These are phyloP conservation scores for Arenaria interpres DNA, from an alignment of 2,113 vertebrate genomes.

Conservation along the genomic window DNA sequence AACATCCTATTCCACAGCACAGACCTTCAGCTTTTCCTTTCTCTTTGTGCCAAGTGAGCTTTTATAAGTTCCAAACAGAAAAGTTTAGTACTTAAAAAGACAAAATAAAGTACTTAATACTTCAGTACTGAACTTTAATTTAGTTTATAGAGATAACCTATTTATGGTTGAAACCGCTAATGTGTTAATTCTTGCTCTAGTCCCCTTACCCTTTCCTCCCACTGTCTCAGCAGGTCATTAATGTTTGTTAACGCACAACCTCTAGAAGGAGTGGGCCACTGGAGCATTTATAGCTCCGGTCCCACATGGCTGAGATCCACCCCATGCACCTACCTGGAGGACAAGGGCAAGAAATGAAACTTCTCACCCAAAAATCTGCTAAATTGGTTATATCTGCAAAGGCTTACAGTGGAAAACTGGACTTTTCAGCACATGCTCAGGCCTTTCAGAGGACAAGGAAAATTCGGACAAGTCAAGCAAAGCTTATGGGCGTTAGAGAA, in stretches of 20 bases:
- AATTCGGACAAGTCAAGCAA: background rate
- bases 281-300: background rate
- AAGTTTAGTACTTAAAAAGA: background rate
- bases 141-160: background rate
- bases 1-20: background rate
- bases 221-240: background rate
- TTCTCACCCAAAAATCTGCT: background rate
- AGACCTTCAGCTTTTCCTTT: background rate
- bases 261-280: rapidly evolving
- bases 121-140: background rate
- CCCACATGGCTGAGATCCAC: rapidly evolving
- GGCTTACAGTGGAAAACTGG: background rate
- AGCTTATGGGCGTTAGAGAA: background rate
- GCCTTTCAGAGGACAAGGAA: background rate
- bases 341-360: background rate
- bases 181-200: background rate
- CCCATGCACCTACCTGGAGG: rapidly evolving
- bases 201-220: background rate
- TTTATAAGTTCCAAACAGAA: background rate
- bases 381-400: background rate
- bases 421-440: background rate
- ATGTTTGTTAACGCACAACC: background rate
- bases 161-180: background rate
- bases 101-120: background rate
- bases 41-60: background rate